Percentiles rank a stretch among this genome's conserved stretches.
Conservation (phyloP, 2,888 invertebrate genomes). For the Crossocerus cetratus region DNA sequence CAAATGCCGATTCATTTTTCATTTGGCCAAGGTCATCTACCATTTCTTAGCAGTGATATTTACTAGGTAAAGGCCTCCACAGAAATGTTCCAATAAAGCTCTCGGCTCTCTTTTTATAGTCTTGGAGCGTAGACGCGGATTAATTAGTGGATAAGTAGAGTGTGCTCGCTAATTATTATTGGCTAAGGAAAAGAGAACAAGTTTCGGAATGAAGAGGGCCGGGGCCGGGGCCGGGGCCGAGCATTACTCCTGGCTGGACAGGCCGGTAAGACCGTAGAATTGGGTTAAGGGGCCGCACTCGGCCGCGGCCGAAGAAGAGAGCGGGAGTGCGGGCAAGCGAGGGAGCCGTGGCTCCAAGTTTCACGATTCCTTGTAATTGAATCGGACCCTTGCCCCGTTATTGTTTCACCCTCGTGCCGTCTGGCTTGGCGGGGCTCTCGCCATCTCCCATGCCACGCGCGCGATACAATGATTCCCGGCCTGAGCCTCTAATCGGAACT, state of each 20-base stretch:
- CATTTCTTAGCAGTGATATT: no score
- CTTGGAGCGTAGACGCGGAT: no score
- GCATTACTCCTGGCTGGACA: constrained; percentile 50
- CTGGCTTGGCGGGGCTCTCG: constrained; percentile 10
- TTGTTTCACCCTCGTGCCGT: constrained; percentile 39
- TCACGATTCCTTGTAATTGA: constrained; percentile 48
- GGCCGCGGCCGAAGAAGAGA: no score
- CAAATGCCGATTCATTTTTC: constrained; percentile 30
- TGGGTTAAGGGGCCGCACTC: constrained; percentile 34
- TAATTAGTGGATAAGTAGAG: not conserved
- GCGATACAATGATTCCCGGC: constrained; percentile 27
- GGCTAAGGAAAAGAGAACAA: constrained; percentile 23
- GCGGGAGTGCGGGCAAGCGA: not conserved
- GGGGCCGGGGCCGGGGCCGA: no score
- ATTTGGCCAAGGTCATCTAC: constrained; percentile 10
- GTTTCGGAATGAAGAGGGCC: constrained; percentile 22
- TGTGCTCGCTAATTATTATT: not conserved
- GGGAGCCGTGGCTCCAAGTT: constrained; percentile 22
- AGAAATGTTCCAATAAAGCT: not conserved
- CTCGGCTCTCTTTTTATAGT: not conserved
- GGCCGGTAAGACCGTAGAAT: constrained; percentile 43
- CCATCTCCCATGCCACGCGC: constrained; percentile 10
- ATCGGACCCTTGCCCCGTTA: constrained; percentile 44
- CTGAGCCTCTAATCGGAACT: constrained; percentile 36
- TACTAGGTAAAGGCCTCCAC: no score